Evolutionary conservation across 1,140 invertebrate species (phyloP), one percentile per base, ranked within the genome.

Genomic region (Diorhabda sublineata): DNA sequence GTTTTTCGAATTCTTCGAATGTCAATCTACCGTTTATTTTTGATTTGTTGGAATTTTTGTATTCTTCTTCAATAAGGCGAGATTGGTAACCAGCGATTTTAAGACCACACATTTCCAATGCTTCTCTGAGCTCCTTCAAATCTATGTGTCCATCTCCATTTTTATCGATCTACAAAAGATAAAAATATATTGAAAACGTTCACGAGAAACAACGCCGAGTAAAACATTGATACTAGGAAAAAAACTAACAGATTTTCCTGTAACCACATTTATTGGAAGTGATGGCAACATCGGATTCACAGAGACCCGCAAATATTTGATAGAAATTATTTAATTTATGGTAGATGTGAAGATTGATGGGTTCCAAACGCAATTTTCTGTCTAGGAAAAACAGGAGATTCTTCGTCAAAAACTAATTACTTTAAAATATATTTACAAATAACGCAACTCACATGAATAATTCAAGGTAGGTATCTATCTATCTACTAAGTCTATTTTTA

Each of bases 51-150:
- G 90, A 91, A 78, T 89, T 87, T 78, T 91, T 91, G 79, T 90
- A 92, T 73, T 98, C 91, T 72, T 94, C 91, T 71, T 97, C 91
- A 86, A 98, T 91, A 76, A 93, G 90, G 2, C 96, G 88, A 6
- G 97, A 92, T 83, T 88, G 83, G 87, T 94, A 98, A 64, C 93
- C 93, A 45, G 96, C 94, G 73, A 98, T 87, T 85, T 98, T 98
- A 80, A 97, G 93, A 26, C 95, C 95, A 73, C 92, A 92, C 65
- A 90, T 83, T 76, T 96, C 92, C n/a, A 99, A 83, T 0, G 95
- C 96, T 61, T 89, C 89, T 77, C 95, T 93, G 43, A 98, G 83
- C 81, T 98, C 96, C 66, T 90, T 89, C 66, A 96, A 81, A 75
- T 96, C 92, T 70, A 98, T 96, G 82, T 87, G 93, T 4, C 96